phyloP scores from a whole-genome alignment of 2,113 vertebrate genomes.

The Platichthys flesus region DNA sequence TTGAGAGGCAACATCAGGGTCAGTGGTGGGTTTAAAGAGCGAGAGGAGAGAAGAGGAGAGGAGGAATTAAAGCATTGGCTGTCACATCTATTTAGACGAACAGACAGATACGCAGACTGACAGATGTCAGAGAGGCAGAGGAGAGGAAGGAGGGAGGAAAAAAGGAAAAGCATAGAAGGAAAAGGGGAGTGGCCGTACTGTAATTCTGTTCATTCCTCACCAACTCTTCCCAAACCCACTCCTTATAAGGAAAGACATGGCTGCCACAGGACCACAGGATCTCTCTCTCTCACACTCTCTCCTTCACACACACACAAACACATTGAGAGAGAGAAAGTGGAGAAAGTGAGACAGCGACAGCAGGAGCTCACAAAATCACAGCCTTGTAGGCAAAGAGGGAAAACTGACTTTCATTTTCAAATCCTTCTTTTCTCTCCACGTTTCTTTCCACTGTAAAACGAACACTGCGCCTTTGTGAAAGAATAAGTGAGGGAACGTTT shows the following conservation, averaged over 20 bases:
- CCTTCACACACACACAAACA: not conserved
- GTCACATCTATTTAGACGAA: not conserved
- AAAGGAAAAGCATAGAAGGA: slow-evolving; percentile 12
- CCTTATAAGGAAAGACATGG: slow-evolving; percentile 76
- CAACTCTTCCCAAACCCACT: slow-evolving; percentile 61
- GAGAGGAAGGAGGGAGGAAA: not conserved
- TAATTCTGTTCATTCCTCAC: slow-evolving; percentile 72
- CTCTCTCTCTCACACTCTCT: not conserved
- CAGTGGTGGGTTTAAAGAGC: slow-evolving; percentile 24
- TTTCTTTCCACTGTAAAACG: slow-evolving; percentile 24
- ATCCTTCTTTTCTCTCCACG: not conserved
- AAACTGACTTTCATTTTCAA: slow-evolving; percentile 40
- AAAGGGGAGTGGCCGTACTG: slow-evolving; percentile 56
- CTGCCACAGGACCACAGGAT: slow-evolving; percentile 44
- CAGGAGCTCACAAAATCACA: slow-evolving; percentile 50
- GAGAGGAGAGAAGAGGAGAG: not conserved
- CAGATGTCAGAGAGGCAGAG: slow-evolving; percentile 8
- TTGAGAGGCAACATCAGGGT: slow-evolving; percentile 46
- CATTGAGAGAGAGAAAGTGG: slow-evolving; percentile 36
- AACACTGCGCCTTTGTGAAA: slow-evolving; percentile 31
- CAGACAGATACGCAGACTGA: not conserved
- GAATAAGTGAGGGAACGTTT: not conserved
- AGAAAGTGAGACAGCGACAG: slow-evolving; percentile 36
- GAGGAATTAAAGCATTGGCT: not conserved
- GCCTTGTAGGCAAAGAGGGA: slow-evolving; percentile 42